Evolutionary conservation across 2,113 vertebrate genomes (phyloP).

Genomic region (Lycaon pictus): DNA sequence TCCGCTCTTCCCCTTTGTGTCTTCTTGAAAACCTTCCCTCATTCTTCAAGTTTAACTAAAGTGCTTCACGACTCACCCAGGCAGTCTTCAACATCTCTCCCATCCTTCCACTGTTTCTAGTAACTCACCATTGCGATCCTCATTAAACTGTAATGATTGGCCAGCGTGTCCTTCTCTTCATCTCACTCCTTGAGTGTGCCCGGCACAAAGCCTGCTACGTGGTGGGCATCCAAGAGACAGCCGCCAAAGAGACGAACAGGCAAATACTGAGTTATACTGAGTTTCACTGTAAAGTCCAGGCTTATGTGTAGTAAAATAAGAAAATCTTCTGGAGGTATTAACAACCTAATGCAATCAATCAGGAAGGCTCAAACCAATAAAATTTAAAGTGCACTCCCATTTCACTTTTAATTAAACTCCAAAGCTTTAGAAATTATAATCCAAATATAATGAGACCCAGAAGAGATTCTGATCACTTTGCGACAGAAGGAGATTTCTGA

Average conservation of each 20-base stretch:
- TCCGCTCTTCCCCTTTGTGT: background rate
- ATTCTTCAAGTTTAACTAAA: background rate
- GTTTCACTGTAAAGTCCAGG: conserved; percentile 30
- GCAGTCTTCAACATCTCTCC: background rate
- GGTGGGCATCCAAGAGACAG: background rate
- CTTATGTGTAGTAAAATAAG: background rate
- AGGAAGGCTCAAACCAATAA: background rate
- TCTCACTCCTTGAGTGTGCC: background rate
- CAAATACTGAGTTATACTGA: background rate
- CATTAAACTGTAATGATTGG: background rate
- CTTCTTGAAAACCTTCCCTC: background rate
- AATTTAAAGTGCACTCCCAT: background rate
- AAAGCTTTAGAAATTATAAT: conserved; percentile 49
- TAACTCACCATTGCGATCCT: background rate
- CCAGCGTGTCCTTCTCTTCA: background rate
- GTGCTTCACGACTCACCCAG: background rate
- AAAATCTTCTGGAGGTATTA: conserved; percentile 43
- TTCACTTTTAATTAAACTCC: conserved; percentile 30
- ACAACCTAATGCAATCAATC: background rate
- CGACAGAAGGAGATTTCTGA: background rate
- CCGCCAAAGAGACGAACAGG: background rate
- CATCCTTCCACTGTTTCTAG: background rate
- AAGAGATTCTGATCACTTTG: conserved; percentile 15
- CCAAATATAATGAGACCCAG: background rate
- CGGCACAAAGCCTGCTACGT: background rate